A percentile compares a stretch with the other conserved stretches of the same genome.
These are phyloP conservation scores for Teleiodes luculella DNA, from an alignment of 2,888 invertebrate genomes.

Conservation along the genomic window DNA sequence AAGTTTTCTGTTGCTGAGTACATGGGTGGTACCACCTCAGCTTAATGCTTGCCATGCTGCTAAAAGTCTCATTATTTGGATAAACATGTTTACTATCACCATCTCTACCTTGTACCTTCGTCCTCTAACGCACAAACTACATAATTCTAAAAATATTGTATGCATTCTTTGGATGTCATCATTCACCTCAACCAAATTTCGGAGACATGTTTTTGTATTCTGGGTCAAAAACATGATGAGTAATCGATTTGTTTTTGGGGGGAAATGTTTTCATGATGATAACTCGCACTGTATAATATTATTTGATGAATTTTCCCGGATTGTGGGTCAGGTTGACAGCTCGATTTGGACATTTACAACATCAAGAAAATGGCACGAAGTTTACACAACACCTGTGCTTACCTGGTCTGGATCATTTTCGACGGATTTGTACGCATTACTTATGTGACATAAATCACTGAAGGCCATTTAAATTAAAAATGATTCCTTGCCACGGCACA, in stretches of 20 bases:
- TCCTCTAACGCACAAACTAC: conserved; percentile 68
- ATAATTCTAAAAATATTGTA: conserved; percentile 77
- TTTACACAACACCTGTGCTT: conserved; percentile 53
- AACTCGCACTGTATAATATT: conserved; percentile 42
- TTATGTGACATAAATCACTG: conserved; percentile 77
- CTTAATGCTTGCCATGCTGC: conserved; percentile 32
- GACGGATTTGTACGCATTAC: conserved; percentile 73
- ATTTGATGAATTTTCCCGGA: conserved; percentile 58
- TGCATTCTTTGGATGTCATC: conserved; percentile 69
- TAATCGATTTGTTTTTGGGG: background rate
- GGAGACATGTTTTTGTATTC: conserved; percentile 29
- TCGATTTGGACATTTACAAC: conserved; percentile 65
- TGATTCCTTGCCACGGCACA: conserved; percentile 76
- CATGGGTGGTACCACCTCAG: conserved; percentile 47
- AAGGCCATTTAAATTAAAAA: conserved; percentile 78
- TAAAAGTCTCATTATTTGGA: conserved; percentile 31
- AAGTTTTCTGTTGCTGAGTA: conserved; percentile 42
- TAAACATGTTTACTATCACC: conserved; percentile 40
- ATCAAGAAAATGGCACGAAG: conserved; percentile 60
- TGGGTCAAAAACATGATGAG: conserved; percentile 22
- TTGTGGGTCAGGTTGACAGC: conserved; percentile 74
- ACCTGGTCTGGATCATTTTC: conserved; percentile 77
- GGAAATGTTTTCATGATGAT: conserved; percentile 15
- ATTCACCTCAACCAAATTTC: conserved; percentile 37
- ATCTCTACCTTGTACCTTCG: conserved; percentile 59